These are phyloP conservation scores for Lasius platythorax DNA, from an alignment of 2,888 invertebrate species.

Conservation along the genomic window DNA sequence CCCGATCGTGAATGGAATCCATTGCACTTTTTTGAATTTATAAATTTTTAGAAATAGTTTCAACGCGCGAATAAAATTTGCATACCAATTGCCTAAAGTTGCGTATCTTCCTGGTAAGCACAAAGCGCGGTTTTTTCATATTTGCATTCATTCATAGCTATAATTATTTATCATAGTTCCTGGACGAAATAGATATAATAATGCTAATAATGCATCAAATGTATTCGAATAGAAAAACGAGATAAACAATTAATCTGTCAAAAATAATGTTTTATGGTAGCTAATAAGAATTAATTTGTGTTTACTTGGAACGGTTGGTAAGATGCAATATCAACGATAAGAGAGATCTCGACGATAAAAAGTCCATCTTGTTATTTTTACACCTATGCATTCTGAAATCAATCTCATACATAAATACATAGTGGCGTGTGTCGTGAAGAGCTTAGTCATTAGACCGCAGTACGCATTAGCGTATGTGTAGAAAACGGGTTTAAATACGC, in stretches of 20 bases:
- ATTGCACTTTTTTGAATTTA: conserved; percentile 64
- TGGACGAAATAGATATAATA: conserved; percentile 4
- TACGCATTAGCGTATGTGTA: not conserved
- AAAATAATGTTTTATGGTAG: conserved; percentile 28
- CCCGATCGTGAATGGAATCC: conserved; percentile 64
- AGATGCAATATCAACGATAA: not conserved
- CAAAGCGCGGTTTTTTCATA: not conserved
- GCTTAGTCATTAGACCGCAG: conserved; percentile 37
- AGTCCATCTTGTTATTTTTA: not conserved
- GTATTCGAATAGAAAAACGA: not conserved
- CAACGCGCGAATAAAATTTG: not conserved
- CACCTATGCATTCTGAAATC: conserved; percentile 38
- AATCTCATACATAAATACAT: conserved; percentile 37
- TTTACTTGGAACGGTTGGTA: conserved; percentile 6
- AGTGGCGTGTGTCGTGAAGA: conserved; percentile 1
- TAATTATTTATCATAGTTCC: not conserved
- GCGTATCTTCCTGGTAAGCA: conserved; percentile 1
- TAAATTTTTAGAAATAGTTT: conserved; percentile 35
- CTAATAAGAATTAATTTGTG: conserved; percentile 33
- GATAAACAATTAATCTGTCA: conserved; percentile 27
- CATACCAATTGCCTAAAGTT: not conserved
- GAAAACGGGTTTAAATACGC: conserved; percentile 29
- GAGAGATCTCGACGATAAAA: conserved; percentile 34
- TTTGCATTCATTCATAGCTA: conserved; percentile 1
- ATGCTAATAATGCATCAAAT: conserved; percentile 5